A percentile compares a stretch with the other conserved stretches of the same genome.
Conservation (phyloP, 2,888 invertebrate genomes). For the Lissonota sp. region DNA sequence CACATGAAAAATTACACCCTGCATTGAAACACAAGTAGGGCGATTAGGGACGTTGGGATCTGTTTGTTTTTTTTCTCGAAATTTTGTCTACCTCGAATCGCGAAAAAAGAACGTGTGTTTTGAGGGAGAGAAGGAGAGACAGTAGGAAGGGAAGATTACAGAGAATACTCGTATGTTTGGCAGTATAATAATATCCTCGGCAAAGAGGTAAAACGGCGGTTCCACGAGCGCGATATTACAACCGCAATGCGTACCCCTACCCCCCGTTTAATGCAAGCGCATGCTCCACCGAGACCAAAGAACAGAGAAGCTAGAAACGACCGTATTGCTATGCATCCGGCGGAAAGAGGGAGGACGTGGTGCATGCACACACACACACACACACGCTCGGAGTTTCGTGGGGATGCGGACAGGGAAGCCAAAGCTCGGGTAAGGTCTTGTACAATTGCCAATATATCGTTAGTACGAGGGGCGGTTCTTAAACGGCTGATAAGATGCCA, state of each 20-base stretch:
- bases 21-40: no score
- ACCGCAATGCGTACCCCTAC: slow-evolving; percentile 81
- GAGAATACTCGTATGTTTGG: slow-evolving; percentile 41
- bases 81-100: background rate
- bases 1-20: no score
- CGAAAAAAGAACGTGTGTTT: background rate
- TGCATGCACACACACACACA: slow-evolving; percentile 2
- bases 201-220: slow-evolving; percentile 32
- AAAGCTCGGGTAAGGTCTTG: slow-evolving; percentile 63
- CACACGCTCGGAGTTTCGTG: background rate
- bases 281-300: slow-evolving; percentile 46
- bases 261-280: slow-evolving; percentile 74
- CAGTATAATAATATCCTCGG: slow-evolving; percentile 54
- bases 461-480: slow-evolving; percentile 76
- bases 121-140: background rate
- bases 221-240: slow-evolving; percentile 75
- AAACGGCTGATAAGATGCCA: slow-evolving; percentile 70
- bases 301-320: slow-evolving; percentile 38
- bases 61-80: no score
- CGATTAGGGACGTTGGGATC: no score
- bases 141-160: slow-evolving; percentile 34
- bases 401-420: slow-evolving; percentile 55
- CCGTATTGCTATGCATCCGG: slow-evolving; percentile 74
- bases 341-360: slow-evolving; percentile 60
- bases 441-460: slow-evolving; percentile 78